These are phyloP conservation scores for Pangasius krempfi DNA, from an alignment of 2,797 vertebrate genomes.

Conservation along the genomic window DNA sequence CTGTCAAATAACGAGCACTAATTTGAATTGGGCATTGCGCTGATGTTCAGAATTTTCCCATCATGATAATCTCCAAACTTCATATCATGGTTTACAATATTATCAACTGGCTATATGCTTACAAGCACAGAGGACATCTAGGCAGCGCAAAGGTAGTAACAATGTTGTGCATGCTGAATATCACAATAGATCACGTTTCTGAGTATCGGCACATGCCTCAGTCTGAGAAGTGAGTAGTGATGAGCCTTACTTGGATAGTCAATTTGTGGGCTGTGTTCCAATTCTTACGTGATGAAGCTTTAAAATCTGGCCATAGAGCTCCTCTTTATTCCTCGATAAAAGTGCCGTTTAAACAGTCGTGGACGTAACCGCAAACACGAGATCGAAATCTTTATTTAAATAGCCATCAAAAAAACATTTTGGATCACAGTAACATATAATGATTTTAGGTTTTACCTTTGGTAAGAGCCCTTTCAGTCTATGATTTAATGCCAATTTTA, in stretches of 20 bases:
- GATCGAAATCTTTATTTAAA: neutral
- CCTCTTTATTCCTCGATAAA: neutral
- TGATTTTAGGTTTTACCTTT: neutral
- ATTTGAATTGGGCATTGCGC: neutral
- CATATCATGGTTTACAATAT: neutral
- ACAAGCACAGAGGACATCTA: neutral
- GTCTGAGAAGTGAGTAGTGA: neutral
- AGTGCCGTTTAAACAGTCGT: neutral
- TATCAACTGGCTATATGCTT: neutral
- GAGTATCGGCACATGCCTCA: neutral
- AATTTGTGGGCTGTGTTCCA: neutral
- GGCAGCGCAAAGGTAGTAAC: neutral
- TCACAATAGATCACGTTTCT: neutral
- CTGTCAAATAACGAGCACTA: neutral
- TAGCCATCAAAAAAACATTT: neutral
- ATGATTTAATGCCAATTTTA: neutral
- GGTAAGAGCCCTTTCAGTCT: neutral
- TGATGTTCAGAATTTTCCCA: neutral
- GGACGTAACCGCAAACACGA: neutral
- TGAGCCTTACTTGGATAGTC: neutral
- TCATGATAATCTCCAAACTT: neutral
- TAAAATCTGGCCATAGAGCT: neutral
- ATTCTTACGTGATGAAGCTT: neutral
- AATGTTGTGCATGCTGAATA: neutral
- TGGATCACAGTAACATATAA: neutral